Evolutionary conservation across 2,888 invertebrate genomes (phyloP), one percentile per base, ranked within the genome.

Genomic region (Nomada ferruginata): DNA sequence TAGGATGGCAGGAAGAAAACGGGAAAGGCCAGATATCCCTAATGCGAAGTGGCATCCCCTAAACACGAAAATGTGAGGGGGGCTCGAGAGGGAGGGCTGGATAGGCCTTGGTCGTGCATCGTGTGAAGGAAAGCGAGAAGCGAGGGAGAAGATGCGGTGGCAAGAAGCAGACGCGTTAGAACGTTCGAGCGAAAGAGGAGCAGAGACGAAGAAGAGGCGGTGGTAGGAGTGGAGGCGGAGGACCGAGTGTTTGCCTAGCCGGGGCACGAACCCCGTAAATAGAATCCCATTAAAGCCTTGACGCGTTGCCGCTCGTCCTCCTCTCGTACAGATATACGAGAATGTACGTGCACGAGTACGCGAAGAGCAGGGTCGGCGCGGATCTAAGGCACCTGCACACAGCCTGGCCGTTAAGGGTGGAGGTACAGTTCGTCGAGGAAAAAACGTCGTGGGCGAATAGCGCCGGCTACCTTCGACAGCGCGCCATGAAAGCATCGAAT

Each of bases 211-310:
- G 57, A 53, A 55, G 26, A 59, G 63, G 76, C 11, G 23, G 26
- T 61, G 57, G 26, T 60, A 63, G 75, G 55, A 55, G 57, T 55
- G 55, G 23, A 13, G 57, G 23, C 23, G 26, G 64, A 73, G 70
- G 79, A 61, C 84, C 79, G 87, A 90, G 91, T 92, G 92, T 92
- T 92, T 93, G 91, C 89, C 89, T 91, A 92, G 91, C 91, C 90
- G 87, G 87, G 87, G 90, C 92, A 91, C 91, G 92, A 91, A 89
- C 87, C 92, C 89, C 89, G 92, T 92, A 93, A 93, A 92, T 92
- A 93, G 92, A 93, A 92, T 93, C 91, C 92, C 92, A 92, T 93
- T 92, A 92, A 92, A 91, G 91, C 89, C 87, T 91, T 91, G 92
- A 90, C 90, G 89, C 91, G 90, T 87, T 86, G 83, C 85, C 85